Conservation (phyloP, 2,797 vertebrate species). For the Harpagifer antarcticus region DNA sequence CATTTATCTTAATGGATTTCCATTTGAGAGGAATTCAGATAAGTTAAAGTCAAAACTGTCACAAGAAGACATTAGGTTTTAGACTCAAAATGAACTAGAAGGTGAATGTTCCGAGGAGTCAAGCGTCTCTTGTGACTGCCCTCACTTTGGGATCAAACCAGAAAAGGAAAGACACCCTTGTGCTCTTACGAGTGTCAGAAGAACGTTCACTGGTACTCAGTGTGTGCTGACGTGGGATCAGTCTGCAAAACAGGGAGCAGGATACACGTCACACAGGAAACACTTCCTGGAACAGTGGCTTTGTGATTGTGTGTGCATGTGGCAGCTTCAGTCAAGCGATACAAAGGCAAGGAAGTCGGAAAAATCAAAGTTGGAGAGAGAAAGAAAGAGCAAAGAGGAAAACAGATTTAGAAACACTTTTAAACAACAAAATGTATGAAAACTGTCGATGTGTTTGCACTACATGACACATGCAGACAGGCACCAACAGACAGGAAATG, state of each 20-base stretch:
- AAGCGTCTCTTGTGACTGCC: background rate
- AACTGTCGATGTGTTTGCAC: background rate
- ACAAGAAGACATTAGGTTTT: background rate
- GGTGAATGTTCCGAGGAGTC: constrained; percentile 2
- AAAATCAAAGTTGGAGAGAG: background rate
- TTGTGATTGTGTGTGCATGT: constrained; percentile 8
- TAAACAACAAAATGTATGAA: background rate
- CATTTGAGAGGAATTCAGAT: background rate
- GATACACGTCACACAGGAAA: constrained; percentile 74
- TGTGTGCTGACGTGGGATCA: constrained; percentile 7
- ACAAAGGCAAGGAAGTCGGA: background rate
- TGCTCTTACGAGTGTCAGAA: background rate
- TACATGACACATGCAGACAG: constrained; percentile 15
- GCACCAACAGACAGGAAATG: constrained; percentile 29
- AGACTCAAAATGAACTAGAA: background rate
- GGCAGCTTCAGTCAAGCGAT: constrained; percentile 27
- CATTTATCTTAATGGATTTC: constrained; percentile 12
- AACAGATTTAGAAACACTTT: background rate
- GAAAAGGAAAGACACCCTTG: background rate
- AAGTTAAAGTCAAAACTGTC: constrained; percentile 7
- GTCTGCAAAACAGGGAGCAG: constrained; percentile 49
- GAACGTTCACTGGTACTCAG: constrained; percentile 2
- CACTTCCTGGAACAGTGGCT: constrained; percentile 68
- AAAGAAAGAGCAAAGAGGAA: background rate
- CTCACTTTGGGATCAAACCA: background rate